Evolutionary conservation across 2,888 invertebrate species (phyloP).

Genomic region (Drosophila vallismaia): DNA sequence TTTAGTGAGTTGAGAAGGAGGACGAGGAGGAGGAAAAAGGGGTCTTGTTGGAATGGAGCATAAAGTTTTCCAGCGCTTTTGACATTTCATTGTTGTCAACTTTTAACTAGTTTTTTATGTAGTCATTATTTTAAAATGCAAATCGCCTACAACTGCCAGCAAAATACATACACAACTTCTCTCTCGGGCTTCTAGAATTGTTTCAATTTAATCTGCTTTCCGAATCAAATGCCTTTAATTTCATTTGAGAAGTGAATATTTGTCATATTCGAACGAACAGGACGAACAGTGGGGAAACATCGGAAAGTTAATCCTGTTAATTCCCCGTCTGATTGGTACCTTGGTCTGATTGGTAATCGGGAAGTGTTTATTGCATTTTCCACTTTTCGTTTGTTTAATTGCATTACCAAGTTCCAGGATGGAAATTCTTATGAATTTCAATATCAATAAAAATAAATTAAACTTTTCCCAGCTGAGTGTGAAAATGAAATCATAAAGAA

Average conservation of each 20-base stretch:
- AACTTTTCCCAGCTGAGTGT: slow-evolving; percentile 3
- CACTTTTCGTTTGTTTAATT: slow-evolving; percentile 60
- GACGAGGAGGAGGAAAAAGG: neutral
- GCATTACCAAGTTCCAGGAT: slow-evolving; percentile 40
- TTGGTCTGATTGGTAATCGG: slow-evolving; percentile 54
- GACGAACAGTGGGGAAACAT: slow-evolving; percentile 27
- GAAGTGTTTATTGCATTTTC: slow-evolving; percentile 55
- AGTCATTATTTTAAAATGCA: slow-evolving; percentile 67
- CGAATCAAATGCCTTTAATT: slow-evolving; percentile 43
- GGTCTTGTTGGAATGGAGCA: slow-evolving; percentile 11
- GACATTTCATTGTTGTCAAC: slow-evolving; percentile 76
- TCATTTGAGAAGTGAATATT: slow-evolving; percentile 28
- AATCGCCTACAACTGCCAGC: slow-evolving; percentile 42
- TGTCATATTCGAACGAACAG: slow-evolving; percentile 10
- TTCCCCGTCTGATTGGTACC: slow-evolving; percentile 35
- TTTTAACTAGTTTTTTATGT: slow-evolving; percentile 70
- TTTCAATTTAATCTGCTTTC: slow-evolving; percentile 43
- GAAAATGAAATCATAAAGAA: slow-evolving; percentile 7
- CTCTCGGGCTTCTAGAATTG: neutral
- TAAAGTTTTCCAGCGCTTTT: slow-evolving; percentile 57
- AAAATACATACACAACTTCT: slow-evolving; percentile 14
- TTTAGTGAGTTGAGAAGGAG: slow-evolving; percentile 33
- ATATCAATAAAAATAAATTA: slow-evolving; percentile 36
- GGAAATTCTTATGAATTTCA: slow-evolving; percentile 15
- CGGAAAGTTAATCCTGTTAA: slow-evolving; percentile 62